Evolutionary conservation across 2,888 invertebrate genomes (phyloP), one percentile per base, ranked within the genome.

Genomic region (Orthosia incerta): DNA sequence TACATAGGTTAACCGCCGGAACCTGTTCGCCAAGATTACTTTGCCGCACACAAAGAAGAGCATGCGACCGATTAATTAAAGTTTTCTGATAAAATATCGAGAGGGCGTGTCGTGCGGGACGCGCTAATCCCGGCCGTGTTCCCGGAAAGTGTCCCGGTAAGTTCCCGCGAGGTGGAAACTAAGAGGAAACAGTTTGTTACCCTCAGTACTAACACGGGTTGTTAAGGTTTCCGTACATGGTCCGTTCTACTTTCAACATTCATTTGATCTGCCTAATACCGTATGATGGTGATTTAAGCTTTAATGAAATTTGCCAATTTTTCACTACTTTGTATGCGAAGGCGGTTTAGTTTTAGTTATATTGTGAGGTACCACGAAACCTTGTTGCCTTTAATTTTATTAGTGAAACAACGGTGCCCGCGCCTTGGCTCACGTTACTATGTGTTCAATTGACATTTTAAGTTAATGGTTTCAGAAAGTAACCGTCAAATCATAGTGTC

Each of bases 51-150:
- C 59, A 70, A 26, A 67, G 51, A 62, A 48, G 20, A 57, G 48
- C 39, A 31, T 62, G 59, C 71, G 64, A 56, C 48, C 26, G 12
- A 50, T 62, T 73, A 79, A 79, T 79, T 76, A 76, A 79, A 80
- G 73, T 73, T 79, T 70, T 71, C 55, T 67, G 46, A 68, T 79
- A 69, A 71, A 67, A 79, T 68, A 73, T 63, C 53, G 50, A 63
- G 73, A 63, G 70, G 70, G 66, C 71, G 79, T 57, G 73, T 70
- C 69, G 74, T 39, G 61, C 31, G 53, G 57, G 57, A 65, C 64
- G 59, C 60, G 70, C 51, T 74, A 55, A 71, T 74, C 78, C 62
- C 20, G 48, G 31, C 64, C n/a, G 3, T 15, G 50, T 39, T 56
- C n/a, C 39, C n/a, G 20, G 57, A 11, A 16, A 62, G 61, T 57